These are phyloP conservation scores for Spea multiplicata DNA, from an alignment of 2,113 vertebrate species.

Conservation along the genomic window DNA sequence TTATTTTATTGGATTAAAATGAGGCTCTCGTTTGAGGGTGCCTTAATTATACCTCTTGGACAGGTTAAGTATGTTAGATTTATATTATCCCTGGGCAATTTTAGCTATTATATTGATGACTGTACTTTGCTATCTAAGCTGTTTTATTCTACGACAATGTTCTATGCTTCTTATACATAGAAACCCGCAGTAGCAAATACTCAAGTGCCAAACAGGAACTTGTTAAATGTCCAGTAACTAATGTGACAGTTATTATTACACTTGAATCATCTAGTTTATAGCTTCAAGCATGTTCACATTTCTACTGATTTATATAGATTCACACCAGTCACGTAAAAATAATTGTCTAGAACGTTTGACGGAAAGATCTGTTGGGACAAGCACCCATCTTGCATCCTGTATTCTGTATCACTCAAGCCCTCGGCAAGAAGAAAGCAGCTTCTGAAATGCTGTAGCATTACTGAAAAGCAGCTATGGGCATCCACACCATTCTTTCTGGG, in stretches of 20 bases:
- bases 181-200: neutral
- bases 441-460: too few species aligned
- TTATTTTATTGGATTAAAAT: too few species aligned
- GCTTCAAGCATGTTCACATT: neutral
- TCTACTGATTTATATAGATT: neutral
- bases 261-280: neutral
- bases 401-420: too few species aligned
- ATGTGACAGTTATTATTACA: neutral
- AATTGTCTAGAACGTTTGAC: neutral
- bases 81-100: neutral
- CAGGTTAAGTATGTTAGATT: too few species aligned
- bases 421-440: too few species aligned
- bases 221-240: slow-evolving; percentile 5
- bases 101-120: neutral
- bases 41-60: too few species aligned
- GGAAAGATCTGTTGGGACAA: neutral
- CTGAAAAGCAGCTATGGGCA: too few species aligned
- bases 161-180: neutral
- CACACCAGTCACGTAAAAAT: neutral
- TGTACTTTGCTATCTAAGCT: neutral
- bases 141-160: neutral
- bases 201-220: neutral
- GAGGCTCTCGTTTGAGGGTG: too few species aligned
- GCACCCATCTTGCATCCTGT: neutral
- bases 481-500: too few species aligned